These are phyloP conservation scores for Mesorhabditis belari DNA, from an alignment of 2,888 invertebrate genomes.

Conservation along the genomic window DNA sequence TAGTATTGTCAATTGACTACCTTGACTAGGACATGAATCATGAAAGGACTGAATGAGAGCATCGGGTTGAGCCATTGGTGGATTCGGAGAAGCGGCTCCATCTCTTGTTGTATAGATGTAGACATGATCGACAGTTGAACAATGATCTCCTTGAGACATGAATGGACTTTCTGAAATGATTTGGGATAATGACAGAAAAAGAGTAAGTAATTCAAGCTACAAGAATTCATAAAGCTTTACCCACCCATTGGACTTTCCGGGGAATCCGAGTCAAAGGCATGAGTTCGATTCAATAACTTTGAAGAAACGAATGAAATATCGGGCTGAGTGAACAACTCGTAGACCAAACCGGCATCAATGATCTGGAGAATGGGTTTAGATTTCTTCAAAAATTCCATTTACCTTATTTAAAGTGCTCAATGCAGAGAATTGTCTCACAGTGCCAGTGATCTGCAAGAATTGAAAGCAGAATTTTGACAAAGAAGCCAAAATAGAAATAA, in stretches of 20 bases:
- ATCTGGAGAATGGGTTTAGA: too few relatives aligned
- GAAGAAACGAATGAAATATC: constrained; percentile 49
- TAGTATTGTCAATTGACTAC: too few relatives aligned
- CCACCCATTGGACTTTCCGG: not conserved
- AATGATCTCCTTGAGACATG: constrained; percentile 34
- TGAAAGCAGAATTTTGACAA: constrained; percentile 61
- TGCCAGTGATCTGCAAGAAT: constrained; percentile 60
- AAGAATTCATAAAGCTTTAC: too few relatives aligned
- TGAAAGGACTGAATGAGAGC: constrained; percentile 43
- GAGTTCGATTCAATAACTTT: constrained; percentile 40
- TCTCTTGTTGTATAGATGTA: constrained; percentile 22
- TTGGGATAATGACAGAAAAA: too few relatives aligned
- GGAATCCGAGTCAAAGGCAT: constrained; percentile 5
- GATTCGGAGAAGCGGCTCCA: constrained; percentile 17
- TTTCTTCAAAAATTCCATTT: too few relatives aligned
- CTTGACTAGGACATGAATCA: constrained; percentile 45
- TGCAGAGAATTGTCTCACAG: constrained; percentile 63
- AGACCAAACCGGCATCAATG: constrained; percentile 60
- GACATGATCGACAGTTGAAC: constrained; percentile 40
- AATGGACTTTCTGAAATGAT: constrained; percentile 13
- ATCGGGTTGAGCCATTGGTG: constrained; percentile 27
- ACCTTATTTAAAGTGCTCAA: constrained; percentile 63
- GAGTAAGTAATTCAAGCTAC: too few relatives aligned
- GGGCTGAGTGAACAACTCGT: constrained; percentile 52
- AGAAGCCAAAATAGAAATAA: constrained; percentile 59